phyloP scores from a whole-genome alignment of 2,797 vertebrate genomes.

The Pyrrhura leucotis region DNA sequence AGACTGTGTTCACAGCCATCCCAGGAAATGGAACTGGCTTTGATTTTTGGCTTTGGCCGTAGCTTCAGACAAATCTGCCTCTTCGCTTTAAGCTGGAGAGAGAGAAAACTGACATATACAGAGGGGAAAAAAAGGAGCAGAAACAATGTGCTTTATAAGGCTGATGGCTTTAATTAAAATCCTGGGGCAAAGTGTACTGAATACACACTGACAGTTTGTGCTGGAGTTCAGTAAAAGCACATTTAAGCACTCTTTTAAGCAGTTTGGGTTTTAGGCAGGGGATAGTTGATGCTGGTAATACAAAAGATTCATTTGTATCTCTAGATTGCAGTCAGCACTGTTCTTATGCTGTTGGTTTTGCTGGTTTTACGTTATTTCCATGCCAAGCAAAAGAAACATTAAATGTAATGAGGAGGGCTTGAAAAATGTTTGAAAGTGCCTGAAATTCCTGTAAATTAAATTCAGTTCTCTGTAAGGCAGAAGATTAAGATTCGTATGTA shows the following conservation, averaged over 20 bases:
- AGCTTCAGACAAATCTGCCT: slow-evolving; percentile 33
- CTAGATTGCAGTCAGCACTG: neutral
- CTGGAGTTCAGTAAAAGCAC: neutral
- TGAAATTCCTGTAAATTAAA: neutral
- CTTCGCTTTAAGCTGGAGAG: neutral
- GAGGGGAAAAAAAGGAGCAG: neutral
- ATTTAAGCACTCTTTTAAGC: neutral
- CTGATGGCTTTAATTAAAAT: slow-evolving; percentile 32
- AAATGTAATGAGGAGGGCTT: neutral
- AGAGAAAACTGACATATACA: neutral
- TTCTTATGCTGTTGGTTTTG: neutral
- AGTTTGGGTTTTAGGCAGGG: neutral
- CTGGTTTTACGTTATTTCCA: neutral
- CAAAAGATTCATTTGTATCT: neutral
- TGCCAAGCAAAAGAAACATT: neutral
- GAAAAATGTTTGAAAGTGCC: neutral
- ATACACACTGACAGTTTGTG: neutral
- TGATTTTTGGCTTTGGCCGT: neutral
- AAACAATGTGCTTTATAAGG: neutral
- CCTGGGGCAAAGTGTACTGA: neutral
- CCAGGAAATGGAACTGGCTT: slow-evolving; percentile 38
- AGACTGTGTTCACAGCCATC: slow-evolving; percentile 15
- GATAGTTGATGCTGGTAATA: neutral
- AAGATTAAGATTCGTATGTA: neutral
- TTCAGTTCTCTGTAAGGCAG: neutral